These are phyloP conservation scores for Sebastes vulpes DNA, from an alignment of 2,797 vertebrate genomes.

Conservation along the genomic window DNA sequence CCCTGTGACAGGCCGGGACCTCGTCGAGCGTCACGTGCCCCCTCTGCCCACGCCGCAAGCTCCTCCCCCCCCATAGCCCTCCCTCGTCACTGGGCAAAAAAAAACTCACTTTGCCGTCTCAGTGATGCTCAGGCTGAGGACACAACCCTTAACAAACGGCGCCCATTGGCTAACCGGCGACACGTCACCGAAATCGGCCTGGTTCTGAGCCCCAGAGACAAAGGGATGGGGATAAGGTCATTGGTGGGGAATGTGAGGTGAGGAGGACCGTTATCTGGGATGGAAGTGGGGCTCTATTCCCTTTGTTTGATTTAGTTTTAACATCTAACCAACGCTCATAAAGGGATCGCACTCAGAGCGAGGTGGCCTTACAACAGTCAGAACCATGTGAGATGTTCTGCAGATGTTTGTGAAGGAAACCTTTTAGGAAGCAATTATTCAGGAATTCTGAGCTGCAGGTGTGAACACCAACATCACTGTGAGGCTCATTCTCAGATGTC, in stretches of 20 bases:
- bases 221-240: conserved; percentile 48
- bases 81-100: conserved; percentile 67
- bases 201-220: conserved; percentile 66
- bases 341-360: neutral
- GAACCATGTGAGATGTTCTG: neutral
- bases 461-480: conserved; percentile 5
- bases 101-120: conserved; percentile 16
- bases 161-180: conserved; percentile 73
- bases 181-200: conserved; percentile 66
- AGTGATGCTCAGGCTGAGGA: conserved; percentile 47
- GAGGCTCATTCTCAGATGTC: conserved; percentile 7
- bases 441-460: conserved; percentile 25
- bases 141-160: conserved; percentile 28
- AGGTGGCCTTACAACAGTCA: neutral
- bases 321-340: neutral
- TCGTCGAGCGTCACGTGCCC: conserved; percentile 71
- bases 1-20: conserved; percentile 69
- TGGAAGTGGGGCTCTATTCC: neutral
- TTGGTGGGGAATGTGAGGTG: conserved; percentile 31
- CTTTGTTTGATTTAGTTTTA: neutral
- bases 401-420: neutral
- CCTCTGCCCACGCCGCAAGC: conserved; percentile 24
- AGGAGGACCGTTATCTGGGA: conserved; percentile 6
- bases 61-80: conserved; percentile 30
- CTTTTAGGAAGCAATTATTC: neutral